Evolutionary conservation across 2,888 invertebrate species (phyloP), one percentile per base, ranked within the genome.

Genomic region (Anthoptus insignis): DNA sequence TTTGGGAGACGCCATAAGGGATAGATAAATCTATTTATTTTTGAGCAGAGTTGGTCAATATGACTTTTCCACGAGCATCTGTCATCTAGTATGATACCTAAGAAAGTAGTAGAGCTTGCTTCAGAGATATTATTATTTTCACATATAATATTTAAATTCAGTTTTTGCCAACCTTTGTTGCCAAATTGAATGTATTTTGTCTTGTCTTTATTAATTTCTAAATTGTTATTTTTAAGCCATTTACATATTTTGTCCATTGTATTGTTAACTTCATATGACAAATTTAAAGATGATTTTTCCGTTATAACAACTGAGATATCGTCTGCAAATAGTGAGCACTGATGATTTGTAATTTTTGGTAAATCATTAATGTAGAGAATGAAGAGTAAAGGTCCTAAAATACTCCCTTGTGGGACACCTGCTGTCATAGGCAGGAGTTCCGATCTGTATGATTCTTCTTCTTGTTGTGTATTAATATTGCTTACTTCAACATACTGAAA

Each of bases 371-470:
- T 27, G 27, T 27, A 27, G n/a, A 29, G 14, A 29, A 50, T 6
- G 16, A 50, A 50, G 7, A 50, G n/a, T 21, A 50, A 16, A 5
- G 50, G 50, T 6, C 50, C 50, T 8, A 50, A 8, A 8, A 50
- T 50, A 6, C 50, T 52, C 3, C 50, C 50, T 29, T 52, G 50
- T 2, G 29, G 27, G 1, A 52, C 50, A 9, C 50, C 50, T 13
- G 8, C 14, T 29, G 13, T 16, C 29, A 8, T 14, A 16, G 16
- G 14, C 7, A 7, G 4, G 50, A 52, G 14, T 13, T 27, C 11
- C 50, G 24, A 9, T 11, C 14, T 11, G 24, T 50, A 8, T 24
- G 6, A 16, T 14, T 5, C 37, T 6, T 37, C n/a, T 50, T 50
- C 27, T 27, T 4, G 5, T 8, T 8, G 8, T 9, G n/a, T 52